Conservation (phyloP, 1,140 invertebrate genomes). For the Drosophila ambigua region DNA sequence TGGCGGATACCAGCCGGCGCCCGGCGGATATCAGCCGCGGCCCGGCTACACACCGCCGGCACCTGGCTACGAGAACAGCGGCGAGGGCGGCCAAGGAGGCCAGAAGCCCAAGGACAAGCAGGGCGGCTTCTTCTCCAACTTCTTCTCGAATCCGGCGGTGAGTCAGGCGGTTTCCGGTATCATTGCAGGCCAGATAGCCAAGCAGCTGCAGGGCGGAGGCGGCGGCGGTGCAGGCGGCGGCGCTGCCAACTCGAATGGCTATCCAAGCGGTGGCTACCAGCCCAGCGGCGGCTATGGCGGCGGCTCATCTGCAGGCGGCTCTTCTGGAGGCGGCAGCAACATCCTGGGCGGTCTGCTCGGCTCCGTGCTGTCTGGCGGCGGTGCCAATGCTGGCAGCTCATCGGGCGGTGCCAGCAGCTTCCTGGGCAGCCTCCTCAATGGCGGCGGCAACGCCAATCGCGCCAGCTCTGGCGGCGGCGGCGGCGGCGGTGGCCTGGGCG, state of each 20-base stretch:
- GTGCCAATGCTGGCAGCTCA: slow-evolving; percentile 28
- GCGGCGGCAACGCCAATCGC: slow-evolving; percentile 49
- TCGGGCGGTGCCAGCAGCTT: slow-evolving; percentile 61
- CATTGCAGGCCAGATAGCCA: slow-evolving; percentile 81
- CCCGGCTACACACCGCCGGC: slow-evolving; percentile 68
- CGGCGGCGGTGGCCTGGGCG: slow-evolving; percentile 53
- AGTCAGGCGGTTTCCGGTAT: slow-evolving; percentile 81
- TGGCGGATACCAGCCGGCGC: slow-evolving; percentile 44
- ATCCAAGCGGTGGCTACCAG: slow-evolving; percentile 60
- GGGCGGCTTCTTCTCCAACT: slow-evolving; percentile 80
- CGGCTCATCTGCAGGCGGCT: slow-evolving; percentile 20
- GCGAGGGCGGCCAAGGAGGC: slow-evolving; percentile 38
- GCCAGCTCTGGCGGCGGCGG: slow-evolving; percentile 39
- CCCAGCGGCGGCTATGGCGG: slow-evolving; percentile 71
- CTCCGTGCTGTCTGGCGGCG: slow-evolving; percentile 63
- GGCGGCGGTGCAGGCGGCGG: slow-evolving; percentile 37
- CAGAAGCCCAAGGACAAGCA: slow-evolving; percentile 79
- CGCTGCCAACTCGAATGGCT: slow-evolving; percentile 17
- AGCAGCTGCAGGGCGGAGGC: slow-evolving; percentile 72
- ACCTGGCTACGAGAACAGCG: slow-evolving; percentile 63
- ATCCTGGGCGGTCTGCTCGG: slow-evolving; percentile 65
- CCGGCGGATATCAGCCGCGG: slow-evolving; percentile 59
- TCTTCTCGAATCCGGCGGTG: slow-evolving; percentile 81
- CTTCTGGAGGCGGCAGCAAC: slow-evolving; percentile 47
- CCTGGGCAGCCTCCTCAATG: slow-evolving; percentile 60